Evolutionary conservation across 1,140 invertebrate genomes (phyloP).

Genomic region (Drosophila lini): DNA sequence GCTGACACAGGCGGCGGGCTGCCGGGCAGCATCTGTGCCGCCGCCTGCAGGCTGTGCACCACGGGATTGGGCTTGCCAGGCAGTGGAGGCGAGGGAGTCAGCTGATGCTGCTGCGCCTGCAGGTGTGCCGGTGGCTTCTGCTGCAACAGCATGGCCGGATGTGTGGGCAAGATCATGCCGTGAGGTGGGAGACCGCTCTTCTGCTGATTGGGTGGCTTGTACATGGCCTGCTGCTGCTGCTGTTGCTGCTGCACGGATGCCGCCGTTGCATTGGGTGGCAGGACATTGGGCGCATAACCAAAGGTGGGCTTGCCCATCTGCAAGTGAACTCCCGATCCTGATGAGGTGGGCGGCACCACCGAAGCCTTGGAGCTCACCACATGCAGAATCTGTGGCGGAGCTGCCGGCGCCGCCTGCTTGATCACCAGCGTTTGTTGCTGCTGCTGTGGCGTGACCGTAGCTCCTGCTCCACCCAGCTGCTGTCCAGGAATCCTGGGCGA

Average conservation of each 20-base stretch:
- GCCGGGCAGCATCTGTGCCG: conserved; percentile 85
- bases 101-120: conserved; percentile 70
- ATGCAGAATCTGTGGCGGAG: conserved; percentile 68
- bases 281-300: conserved; percentile 36
- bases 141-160: conserved; percentile 69
- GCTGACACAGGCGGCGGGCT: conserved; percentile 86
- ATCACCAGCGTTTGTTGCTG: conserved; percentile 76
- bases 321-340: conserved; percentile 33
- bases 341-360: conserved; percentile 38
- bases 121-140: conserved; percentile 64
- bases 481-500: conserved; percentile 48
- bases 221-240: conserved; percentile 45
- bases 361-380: conserved; percentile 80
- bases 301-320: conserved; percentile 59
- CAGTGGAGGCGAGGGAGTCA: conserved; percentile 67
- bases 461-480: conserved; percentile 36
- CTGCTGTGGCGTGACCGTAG: conserved; percentile 36
- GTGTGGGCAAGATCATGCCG: conserved; percentile 54
- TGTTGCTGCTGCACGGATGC: conserved; percentile 45
- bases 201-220: conserved; percentile 54
- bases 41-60: conserved; percentile 76
- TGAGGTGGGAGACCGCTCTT: conserved; percentile 55
- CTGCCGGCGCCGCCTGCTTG: conserved; percentile 60
- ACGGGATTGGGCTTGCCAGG: conserved; percentile 62
- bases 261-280: conserved; percentile 68